Evolutionary conservation across 2,113 vertebrate genomes (phyloP), one percentile per base, ranked within the genome.

Genomic region (Oostethus manadensis): DNA sequence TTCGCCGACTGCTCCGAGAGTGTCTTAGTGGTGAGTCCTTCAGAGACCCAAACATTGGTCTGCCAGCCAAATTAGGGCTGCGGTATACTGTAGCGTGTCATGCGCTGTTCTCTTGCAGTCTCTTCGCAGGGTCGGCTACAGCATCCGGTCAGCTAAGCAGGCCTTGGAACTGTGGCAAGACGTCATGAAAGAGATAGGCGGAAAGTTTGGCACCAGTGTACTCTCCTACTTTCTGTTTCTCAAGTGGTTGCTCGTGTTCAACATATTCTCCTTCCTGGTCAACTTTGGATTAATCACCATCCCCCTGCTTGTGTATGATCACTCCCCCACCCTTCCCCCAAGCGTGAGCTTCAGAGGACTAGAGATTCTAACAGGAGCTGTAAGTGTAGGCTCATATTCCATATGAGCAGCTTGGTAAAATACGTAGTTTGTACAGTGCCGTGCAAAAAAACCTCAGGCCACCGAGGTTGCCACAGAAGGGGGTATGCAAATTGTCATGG

Each of bases 161-260:
- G 62, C 51, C 0, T 22, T 95, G 68, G 35, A 38, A 47, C 65
- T 94, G 2, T 93, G 92, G 93, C 92, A 91, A 11, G 90, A 87
- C 73, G 83, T 83, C 10, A 89, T 98, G 79, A 98, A 98, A 76
- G 83, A 92, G 78, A 93, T 99, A 1, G 90, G 93, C 0, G 90
- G 94, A 23, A 83, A 84, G 49, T 99, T 98, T 21, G 97, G 96
- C 73, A 93, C 94, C 74, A 91, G 95, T 0, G 92, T 99, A 38
- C 90, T 95, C 45, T 92, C 93, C 57, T 99, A 98, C 50, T 99
- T 99, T 71, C 64, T 88, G 58, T 98, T 99, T 67, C 88, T 99
- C 65, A 93, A 84, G 51, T 99, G 95, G 96, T 87, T 99, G 35
- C 81, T 97, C 60, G 84, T 89, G 82, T 94, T 99, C 77, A 98